Percentiles rank a stretch among this genome's conserved stretches.
Conservation (phyloP, 1,140 invertebrate genomes). For the Sitophilus oryzae region DNA sequence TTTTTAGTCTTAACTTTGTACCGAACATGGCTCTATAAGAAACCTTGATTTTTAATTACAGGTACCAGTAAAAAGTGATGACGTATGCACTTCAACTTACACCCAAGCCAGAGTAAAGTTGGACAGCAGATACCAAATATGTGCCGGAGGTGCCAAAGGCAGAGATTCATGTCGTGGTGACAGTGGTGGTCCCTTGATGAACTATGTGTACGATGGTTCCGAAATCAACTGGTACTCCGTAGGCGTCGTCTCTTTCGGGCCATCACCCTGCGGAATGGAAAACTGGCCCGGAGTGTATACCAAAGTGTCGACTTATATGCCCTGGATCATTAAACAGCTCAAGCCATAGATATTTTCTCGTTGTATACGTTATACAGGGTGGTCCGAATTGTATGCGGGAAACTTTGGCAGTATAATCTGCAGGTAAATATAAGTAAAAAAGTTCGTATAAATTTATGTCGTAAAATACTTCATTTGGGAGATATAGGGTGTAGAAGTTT, state of each 20-base stretch:
- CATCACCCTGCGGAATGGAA: slow-evolving; percentile 59
- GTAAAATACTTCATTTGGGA: too few relatives aligned
- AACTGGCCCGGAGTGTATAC: slow-evolving; percentile 75
- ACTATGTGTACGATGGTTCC: slow-evolving; percentile 1
- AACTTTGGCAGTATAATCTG: too few relatives aligned
- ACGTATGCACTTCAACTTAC: slow-evolving; percentile 22
- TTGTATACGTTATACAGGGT: too few relatives aligned
- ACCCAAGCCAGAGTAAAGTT: slow-evolving; percentile 19
- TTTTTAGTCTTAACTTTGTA: not conserved
- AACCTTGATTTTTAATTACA: slow-evolving; percentile 7
- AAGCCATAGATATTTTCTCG: slow-evolving; percentile 1
- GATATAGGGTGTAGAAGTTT: too few relatives aligned
- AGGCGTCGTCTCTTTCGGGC: slow-evolving; percentile 72
- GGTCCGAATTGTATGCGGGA: too few relatives aligned
- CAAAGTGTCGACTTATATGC: slow-evolving; percentile 56
- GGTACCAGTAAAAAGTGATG: slow-evolving; percentile 25
- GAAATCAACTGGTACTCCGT: slow-evolving; percentile 46
- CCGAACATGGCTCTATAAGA: not conserved
- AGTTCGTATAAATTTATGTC: too few relatives aligned
- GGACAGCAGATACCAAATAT: slow-evolving; percentile 46
- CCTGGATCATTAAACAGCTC: slow-evolving; percentile 56
- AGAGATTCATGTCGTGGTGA: slow-evolving; percentile 67
- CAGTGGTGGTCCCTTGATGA: slow-evolving; percentile 70
- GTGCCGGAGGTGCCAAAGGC: slow-evolving; percentile 57
- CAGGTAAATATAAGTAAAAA: too few relatives aligned